Percentiles rank a stretch among this genome's conserved stretches.
These are phyloP conservation scores for Lasius fuliginosus DNA, from an alignment of 2,888 invertebrate genomes.

Conservation along the genomic window DNA sequence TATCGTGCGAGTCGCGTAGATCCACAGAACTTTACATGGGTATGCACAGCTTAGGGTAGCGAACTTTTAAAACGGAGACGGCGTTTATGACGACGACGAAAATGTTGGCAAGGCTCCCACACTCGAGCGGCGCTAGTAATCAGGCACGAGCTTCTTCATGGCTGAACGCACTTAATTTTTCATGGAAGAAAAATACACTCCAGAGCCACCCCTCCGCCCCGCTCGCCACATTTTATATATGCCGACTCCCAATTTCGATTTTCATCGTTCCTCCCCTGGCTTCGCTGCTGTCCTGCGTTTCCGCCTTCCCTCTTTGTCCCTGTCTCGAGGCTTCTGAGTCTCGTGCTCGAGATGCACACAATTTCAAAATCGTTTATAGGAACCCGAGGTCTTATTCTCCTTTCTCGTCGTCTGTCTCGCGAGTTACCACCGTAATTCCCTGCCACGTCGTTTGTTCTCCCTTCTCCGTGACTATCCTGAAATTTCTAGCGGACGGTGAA, in stretches of 20 bases:
- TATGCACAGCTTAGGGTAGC: neutral
- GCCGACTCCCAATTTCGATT: constrained; percentile 51
- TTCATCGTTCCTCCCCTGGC: constrained; percentile 39
- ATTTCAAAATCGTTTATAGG: constrained; percentile 69
- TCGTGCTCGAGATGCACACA: constrained; percentile 30
- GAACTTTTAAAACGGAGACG: neutral
- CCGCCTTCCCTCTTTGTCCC: constrained; percentile 34
- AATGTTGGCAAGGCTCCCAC: constrained; percentile 62
- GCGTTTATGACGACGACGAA: constrained; percentile 33
- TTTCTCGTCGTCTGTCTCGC: constrained; percentile 46
- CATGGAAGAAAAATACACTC: constrained; percentile 63
- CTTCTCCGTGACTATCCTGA: constrained; percentile 63
- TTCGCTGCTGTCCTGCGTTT: constrained; percentile 37
- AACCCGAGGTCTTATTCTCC: constrained; percentile 57
- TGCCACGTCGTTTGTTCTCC: constrained; percentile 39
- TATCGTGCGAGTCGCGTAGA: neutral
- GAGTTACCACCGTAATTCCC: constrained; percentile 47
- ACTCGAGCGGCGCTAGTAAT: constrained; percentile 68
- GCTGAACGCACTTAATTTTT: constrained; percentile 70
- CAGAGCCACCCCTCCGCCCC: constrained; percentile 9
- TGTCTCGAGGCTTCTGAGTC: constrained; percentile 19
- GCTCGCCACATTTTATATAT: constrained; percentile 4
- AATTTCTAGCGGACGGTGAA: constrained; percentile 74
- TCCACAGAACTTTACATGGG: neutral
- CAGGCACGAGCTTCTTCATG: constrained; percentile 64